Percentiles rank a stretch among this genome's conserved stretches.
Conservation (phyloP, 2,113 vertebrate species). For the Rhinogobius similis region DNA sequence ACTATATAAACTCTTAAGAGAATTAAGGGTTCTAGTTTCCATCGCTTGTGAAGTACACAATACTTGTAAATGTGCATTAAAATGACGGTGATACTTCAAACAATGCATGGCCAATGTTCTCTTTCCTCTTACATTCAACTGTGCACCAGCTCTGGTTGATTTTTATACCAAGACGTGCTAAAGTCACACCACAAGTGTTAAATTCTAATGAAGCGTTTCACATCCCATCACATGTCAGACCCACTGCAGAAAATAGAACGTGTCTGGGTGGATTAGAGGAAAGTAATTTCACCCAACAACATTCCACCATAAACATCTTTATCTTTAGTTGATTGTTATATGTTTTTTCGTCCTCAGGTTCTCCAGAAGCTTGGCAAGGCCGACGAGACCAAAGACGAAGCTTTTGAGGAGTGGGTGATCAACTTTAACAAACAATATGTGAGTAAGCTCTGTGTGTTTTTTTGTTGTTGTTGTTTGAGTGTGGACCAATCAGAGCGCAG, state of each 20-base stretch:
- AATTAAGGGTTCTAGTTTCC: too few relatives aligned
- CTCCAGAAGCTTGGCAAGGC: slow-evolving; percentile 98
- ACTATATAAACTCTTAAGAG: too few relatives aligned
- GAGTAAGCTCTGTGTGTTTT: slow-evolving; percentile 11
- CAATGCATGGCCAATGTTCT: too few relatives aligned
- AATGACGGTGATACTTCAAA: too few relatives aligned
- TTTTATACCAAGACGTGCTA: background rate
- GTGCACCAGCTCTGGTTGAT: background rate
- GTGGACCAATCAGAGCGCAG: background rate
- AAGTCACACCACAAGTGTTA: slow-evolving; percentile 6
- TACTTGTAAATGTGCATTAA: too few relatives aligned
- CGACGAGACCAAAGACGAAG: slow-evolving; percentile 95
- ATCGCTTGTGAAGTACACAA: too few relatives aligned
- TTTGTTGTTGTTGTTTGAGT: background rate
- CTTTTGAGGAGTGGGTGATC: slow-evolving; percentile 95
- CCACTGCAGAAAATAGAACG: background rate
- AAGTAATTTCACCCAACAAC: background rate
- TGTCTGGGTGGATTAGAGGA: background rate
- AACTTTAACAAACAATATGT: slow-evolving; percentile 99
- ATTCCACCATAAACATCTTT: background rate
- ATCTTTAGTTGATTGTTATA: background rate
- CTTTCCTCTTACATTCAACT: background rate
- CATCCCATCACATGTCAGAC: background rate
- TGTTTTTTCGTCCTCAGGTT: slow-evolving; percentile 78
- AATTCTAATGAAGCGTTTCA: background rate